These are phyloP conservation scores for Muscicapa adusta DNA, from an alignment of 2,113 vertebrate genomes.

Conservation along the genomic window DNA sequence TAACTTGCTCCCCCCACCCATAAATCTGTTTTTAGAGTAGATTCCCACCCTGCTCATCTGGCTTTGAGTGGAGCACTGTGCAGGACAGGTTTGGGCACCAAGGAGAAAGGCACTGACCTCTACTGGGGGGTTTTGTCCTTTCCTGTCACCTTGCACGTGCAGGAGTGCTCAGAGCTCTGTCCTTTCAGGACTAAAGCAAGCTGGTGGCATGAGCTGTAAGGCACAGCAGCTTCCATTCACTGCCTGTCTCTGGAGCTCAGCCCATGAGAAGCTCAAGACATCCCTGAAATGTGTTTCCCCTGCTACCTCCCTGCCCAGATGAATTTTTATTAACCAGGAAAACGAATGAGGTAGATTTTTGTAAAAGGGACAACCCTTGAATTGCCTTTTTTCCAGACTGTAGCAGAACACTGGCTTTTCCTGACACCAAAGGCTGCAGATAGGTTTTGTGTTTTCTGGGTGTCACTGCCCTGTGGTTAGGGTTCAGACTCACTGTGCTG, in stretches of 20 bases:
- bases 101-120: rapidly evolving
- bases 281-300: rapidly evolving
- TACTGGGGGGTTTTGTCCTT: neutral
- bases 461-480: neutral
- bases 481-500: rapidly evolving
- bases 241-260: neutral
- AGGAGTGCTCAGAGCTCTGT: neutral
- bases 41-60: neutral
- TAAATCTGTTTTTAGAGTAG: neutral
- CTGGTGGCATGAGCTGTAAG: neutral
- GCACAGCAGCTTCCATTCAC: neutral
- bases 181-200: neutral
- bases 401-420: neutral
- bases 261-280: neutral
- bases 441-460: neutral
- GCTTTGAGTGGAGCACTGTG: neutral
- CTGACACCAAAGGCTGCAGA: rapidly evolving
- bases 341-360: neutral
- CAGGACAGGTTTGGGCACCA: neutral
- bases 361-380: neutral
- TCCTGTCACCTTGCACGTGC: rapidly evolving
- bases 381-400: neutral
- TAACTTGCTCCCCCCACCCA: neutral
- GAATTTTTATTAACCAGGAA: neutral
- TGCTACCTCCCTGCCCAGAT: neutral